Percentiles rank a stretch among this genome's conserved stretches.
Evolutionary conservation across 2,888 invertebrate species (phyloP).

Genomic region (Steinernema scapterisci): DNA sequence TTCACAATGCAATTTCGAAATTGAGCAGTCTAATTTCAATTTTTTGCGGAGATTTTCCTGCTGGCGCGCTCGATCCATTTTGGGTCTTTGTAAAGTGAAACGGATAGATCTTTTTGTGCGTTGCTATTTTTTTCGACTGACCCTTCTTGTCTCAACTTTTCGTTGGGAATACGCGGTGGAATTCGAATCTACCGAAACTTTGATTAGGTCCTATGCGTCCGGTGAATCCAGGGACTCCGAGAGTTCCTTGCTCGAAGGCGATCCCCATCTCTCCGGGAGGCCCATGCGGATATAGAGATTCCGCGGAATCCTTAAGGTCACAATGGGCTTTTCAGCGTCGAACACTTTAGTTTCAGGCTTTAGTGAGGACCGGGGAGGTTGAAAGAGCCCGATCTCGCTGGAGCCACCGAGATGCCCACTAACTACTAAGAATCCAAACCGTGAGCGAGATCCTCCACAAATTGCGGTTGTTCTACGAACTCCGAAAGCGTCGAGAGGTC

Average conservation of each 20-base stretch:
- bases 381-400: constrained; percentile 38
- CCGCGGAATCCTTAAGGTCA: constrained; percentile 44
- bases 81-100: too few species aligned
- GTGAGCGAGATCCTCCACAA: constrained; percentile 33
- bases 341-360: constrained; percentile 52
- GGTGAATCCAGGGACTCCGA: constrained; percentile 47
- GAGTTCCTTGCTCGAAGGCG: constrained; percentile 39
- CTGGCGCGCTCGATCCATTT: too few species aligned
- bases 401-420: constrained; percentile 49
- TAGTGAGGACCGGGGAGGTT: constrained; percentile 9
- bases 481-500: constrained; percentile 48
- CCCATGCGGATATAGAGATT: constrained; percentile 27
- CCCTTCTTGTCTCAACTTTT: too few species aligned
- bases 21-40: too few species aligned
- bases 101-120: too few species aligned
- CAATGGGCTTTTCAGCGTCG: constrained; percentile 55
- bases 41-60: too few species aligned
- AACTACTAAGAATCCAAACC: not conserved
- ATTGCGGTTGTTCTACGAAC: constrained; percentile 25
- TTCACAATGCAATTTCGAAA: too few species aligned
- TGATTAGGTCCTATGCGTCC: constrained; percentile 44
- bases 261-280: constrained; percentile 42
- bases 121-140: too few species aligned
- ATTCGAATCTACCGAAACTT: too few species aligned
- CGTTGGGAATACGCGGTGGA: too few species aligned